Conservation (phyloP, 2,797 vertebrate species). For the Rhincodon typus region DNA sequence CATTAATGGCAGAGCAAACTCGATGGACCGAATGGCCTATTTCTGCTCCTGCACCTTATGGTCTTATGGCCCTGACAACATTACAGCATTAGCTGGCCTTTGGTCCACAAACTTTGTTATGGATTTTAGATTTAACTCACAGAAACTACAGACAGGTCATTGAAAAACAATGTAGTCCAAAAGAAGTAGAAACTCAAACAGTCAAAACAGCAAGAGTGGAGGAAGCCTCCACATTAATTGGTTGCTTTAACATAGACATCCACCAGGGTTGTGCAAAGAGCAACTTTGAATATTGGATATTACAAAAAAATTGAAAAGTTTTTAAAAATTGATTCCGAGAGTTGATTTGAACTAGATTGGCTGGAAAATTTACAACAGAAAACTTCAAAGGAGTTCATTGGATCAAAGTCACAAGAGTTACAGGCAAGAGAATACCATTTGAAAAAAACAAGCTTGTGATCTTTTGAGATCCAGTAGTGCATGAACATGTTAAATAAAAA, state of each 20-base stretch:
- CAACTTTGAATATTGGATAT: background rate
- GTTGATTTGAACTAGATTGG: background rate
- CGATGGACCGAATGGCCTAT: too few relatives aligned
- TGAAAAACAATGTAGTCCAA: background rate
- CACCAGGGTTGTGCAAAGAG: background rate
- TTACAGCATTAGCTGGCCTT: background rate
- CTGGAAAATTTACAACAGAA: background rate
- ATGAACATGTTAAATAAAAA: background rate
- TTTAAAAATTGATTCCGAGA: background rate
- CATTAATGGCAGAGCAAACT: too few relatives aligned
- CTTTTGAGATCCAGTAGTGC: background rate
- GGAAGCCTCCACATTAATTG: background rate
- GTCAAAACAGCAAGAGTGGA: too few relatives aligned
- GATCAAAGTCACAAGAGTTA: background rate
- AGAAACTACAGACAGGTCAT: background rate
- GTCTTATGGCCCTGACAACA: background rate
- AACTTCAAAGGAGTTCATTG: background rate
- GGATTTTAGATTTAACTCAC: background rate
- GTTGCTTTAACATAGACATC: background rate
- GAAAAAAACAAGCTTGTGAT: background rate
- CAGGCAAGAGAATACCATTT: background rate
- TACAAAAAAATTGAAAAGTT: background rate
- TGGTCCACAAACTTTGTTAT: background rate
- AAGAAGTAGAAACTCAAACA: background rate
- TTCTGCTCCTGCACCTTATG: too few relatives aligned